Conservation (phyloP, 2,888 invertebrate genomes). For the Thecocarcelia acutangulata region DNA sequence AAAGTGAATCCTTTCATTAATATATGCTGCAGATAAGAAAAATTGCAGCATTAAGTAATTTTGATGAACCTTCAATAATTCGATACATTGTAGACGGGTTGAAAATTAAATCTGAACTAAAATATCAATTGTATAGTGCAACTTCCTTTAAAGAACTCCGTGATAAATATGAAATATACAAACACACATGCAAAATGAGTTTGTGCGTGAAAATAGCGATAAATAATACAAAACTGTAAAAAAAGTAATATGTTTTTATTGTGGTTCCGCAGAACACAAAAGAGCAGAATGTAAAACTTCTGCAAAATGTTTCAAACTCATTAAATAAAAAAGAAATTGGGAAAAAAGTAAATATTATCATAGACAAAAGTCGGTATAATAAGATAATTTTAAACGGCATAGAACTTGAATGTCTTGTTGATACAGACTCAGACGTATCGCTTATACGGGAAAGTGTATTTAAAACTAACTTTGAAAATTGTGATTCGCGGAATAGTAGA, state of each 20-base stretch:
- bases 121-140: constrained; percentile 44
- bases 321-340: constrained; percentile 14
- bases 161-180: constrained; percentile 32
- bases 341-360: constrained; percentile 4
- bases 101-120: constrained; percentile 30
- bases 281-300: constrained; percentile 23
- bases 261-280: constrained; percentile 34
- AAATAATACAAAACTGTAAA: constrained; percentile 18
- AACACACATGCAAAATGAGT: constrained; percentile 17
- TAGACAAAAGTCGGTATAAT: constrained; percentile 6
- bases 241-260: constrained; percentile 38
- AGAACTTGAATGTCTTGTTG: constrained; percentile 36
- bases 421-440: constrained; percentile 33
- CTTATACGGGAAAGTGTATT: neutral
- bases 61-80: constrained; percentile 17
- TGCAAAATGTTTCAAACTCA: constrained; percentile 24
- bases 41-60: constrained; percentile 12
- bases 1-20: constrained; percentile 16
- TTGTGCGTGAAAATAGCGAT: constrained; percentile 14
- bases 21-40: too few species aligned
- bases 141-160: constrained; percentile 27
- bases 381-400: neutral
- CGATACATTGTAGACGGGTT: constrained; percentile 27
- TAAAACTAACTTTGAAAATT: neutral
- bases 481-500: neutral